Evolutionary conservation across 2,888 invertebrate genomes (phyloP).

Genomic region (Acanthopleura granulata): DNA sequence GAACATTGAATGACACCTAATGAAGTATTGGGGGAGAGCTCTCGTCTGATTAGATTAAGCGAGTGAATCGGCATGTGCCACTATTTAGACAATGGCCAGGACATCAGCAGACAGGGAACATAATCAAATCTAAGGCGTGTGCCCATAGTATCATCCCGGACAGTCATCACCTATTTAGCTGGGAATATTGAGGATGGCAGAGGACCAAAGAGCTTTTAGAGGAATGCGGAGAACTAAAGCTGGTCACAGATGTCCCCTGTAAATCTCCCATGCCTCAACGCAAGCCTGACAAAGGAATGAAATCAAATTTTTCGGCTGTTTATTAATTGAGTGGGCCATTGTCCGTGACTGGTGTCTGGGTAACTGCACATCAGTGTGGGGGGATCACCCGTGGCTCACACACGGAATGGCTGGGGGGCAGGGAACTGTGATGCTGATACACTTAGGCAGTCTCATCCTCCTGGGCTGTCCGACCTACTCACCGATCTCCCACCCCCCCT

Average conservation of each 20-base stretch:
- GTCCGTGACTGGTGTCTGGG: background rate
- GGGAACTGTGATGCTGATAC: no score
- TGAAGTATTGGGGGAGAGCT: background rate
- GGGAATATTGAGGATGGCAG: background rate
- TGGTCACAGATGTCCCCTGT: background rate
- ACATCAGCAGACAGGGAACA: background rate
- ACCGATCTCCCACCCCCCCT: no score
- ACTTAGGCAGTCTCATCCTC: no score
- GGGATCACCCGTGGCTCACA: background rate
- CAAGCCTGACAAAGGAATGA: background rate
- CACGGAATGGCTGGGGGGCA: no score
- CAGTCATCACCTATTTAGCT: conserved; percentile 1
- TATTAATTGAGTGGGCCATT: conserved; percentile 11
- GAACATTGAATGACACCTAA: no score
- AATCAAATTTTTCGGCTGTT: conserved; percentile 19
- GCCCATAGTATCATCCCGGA: background rate
- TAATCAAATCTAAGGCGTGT: conserved; percentile 6
- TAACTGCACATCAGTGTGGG: background rate
- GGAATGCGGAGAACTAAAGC: background rate
- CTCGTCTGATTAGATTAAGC: background rate
- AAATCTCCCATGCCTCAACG: background rate
- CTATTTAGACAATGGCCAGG: background rate
- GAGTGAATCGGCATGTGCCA: background rate
- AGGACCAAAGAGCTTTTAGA: background rate
- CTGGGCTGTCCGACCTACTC: no score